Evolutionary conservation across 2,888 invertebrate species (phyloP).

Genomic region (Mythimna albipuncta): DNA sequence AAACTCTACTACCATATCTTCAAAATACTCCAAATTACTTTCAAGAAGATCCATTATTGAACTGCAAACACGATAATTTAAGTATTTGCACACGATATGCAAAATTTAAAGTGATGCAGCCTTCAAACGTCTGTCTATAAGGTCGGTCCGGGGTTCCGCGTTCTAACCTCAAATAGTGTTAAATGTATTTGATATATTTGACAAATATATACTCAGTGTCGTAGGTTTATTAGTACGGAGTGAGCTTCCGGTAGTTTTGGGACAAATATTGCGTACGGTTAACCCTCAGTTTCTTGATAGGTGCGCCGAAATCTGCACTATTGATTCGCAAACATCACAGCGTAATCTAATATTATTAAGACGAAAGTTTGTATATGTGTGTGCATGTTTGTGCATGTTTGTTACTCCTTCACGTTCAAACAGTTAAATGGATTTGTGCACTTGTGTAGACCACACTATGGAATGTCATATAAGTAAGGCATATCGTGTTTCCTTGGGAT

Average conservation of each 20-base stretch:
- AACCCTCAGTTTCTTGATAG: neutral
- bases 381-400: too few relatives aligned
- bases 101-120: constrained; percentile 56
- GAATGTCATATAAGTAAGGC: too few relatives aligned
- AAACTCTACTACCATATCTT: neutral
- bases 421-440: too few relatives aligned
- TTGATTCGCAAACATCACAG: neutral
- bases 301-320: neutral
- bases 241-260: constrained; percentile 26
- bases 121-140: constrained; percentile 50
- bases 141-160: constrained; percentile 58
- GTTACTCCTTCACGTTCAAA: too few relatives aligned
- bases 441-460: too few relatives aligned
- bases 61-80: constrained; percentile 34
- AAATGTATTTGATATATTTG: constrained; percentile 49
- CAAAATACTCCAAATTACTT: neutral
- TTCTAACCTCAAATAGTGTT: constrained; percentile 54
- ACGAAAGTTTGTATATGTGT: too few relatives aligned
- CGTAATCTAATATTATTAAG: too few relatives aligned
- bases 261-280: constrained; percentile 25
- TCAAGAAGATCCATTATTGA: constrained; percentile 30
- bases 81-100: constrained; percentile 57
- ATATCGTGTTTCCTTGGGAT: too few relatives aligned
- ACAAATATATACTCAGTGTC: constrained; percentile 28
- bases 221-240: constrained; percentile 2